A percentile compares a stretch with the other conserved stretches of the same genome.
These are phyloP conservation scores for Hecatera dysodea DNA, from an alignment of 2,888 invertebrate species.

Conservation along the genomic window DNA sequence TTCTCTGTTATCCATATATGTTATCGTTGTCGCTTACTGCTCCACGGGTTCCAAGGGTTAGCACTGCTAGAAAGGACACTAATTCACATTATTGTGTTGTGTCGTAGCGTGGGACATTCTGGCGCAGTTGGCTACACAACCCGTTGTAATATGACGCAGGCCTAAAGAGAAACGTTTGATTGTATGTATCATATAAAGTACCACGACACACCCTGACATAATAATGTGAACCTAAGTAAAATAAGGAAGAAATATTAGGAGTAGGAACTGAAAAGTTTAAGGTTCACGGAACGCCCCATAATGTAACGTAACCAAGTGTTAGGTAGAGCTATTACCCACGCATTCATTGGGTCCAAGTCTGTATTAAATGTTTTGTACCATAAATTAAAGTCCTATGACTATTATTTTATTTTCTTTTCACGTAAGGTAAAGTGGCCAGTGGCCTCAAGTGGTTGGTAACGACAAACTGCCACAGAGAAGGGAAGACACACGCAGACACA, in stretches of 20 bases:
- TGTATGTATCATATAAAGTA: too few species aligned
- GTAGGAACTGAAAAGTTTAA: constrained; percentile 6
- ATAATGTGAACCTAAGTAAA: too few species aligned
- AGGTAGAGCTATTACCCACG: constrained; percentile 52
- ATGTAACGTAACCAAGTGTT: constrained; percentile 27
- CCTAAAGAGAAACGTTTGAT: too few species aligned
- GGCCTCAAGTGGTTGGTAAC: neutral
- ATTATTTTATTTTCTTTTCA: constrained; percentile 37
- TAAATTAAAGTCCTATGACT: constrained; percentile 42
- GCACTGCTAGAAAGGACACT: constrained; percentile 52
- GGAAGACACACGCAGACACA: too few species aligned
- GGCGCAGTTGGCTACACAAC: too few species aligned
- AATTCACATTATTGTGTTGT: constrained; percentile 10
- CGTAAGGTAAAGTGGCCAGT: neutral
- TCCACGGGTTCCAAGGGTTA: constrained; percentile 41
- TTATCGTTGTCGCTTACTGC: constrained; percentile 30
- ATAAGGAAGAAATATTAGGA: constrained; percentile 5
- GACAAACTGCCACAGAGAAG: neutral
- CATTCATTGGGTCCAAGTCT: constrained; percentile 66
- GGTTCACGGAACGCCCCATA: constrained; percentile 24
- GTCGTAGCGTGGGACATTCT: too few species aligned
- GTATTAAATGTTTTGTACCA: constrained; percentile 59
- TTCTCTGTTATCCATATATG: neutral
- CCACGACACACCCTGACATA: too few species aligned
- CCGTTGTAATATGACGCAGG: too few species aligned